These are phyloP conservation scores for Parnassius apollo DNA, from an alignment of 2,888 invertebrate species.

Conservation along the genomic window DNA sequence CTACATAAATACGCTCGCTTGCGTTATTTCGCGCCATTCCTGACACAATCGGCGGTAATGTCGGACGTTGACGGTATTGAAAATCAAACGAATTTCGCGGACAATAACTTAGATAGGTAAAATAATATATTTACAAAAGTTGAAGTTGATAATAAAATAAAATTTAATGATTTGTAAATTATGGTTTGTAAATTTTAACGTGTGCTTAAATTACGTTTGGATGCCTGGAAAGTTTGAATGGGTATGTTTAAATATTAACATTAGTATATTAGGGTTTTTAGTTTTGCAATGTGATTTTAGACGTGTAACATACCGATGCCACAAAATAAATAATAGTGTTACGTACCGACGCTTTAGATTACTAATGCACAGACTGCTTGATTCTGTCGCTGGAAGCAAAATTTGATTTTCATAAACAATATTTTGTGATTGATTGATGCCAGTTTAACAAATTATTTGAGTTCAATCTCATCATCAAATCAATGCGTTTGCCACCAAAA, in stretches of 20 bases:
- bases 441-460: too few relatives aligned
- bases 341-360: too few relatives aligned
- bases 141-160: slow-evolving; percentile 1
- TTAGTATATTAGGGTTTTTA: not conserved
- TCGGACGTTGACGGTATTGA: slow-evolving; percentile 32
- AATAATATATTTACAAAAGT: slow-evolving; percentile 10
- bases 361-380: too few relatives aligned
- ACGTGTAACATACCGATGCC: too few relatives aligned
- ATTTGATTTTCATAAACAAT: too few relatives aligned
- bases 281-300: not conserved
- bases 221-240: slow-evolving; percentile 27
- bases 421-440: too few relatives aligned
- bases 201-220: slow-evolving; percentile 16
- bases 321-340: too few relatives aligned
- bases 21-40: slow-evolving; percentile 58
- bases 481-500: too few relatives aligned
- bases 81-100: slow-evolving; percentile 19
- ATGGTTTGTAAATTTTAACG: slow-evolving; percentile 12
- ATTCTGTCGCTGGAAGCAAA: too few relatives aligned
- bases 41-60: slow-evolving; percentile 44
- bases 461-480: too few relatives aligned
- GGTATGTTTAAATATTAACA: slow-evolving; percentile 19
- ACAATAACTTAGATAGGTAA: slow-evolving; percentile 12
- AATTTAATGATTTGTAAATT: slow-evolving; percentile 4
- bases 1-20: slow-evolving; percentile 50